phyloP scores from a whole-genome alignment of 2,797 vertebrate species.

The Crocidura indochinensis region DNA sequence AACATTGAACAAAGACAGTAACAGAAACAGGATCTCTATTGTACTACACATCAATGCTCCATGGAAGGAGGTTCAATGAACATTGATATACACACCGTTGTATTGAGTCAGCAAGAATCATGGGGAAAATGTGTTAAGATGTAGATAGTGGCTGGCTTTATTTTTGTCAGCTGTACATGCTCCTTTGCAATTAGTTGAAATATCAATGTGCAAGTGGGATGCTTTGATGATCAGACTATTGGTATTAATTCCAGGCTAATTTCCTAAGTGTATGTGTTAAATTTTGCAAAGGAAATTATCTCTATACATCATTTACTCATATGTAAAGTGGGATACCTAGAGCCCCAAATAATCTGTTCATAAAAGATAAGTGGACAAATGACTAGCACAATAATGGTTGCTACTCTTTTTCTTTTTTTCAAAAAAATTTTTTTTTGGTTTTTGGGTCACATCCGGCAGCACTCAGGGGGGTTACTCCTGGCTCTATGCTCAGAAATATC shows the following conservation, averaged over 20 bases:
- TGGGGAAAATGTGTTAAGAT: not conserved
- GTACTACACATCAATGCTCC: not conserved
- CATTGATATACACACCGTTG: accelerated
- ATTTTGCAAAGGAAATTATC: not conserved
- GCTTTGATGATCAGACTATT: not conserved
- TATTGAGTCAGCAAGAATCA: not conserved
- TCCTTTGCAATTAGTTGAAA: not conserved
- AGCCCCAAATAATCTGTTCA: not conserved
- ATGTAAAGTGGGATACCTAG: not conserved
- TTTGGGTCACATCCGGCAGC: too few relatives aligned
- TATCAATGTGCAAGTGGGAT: not conserved
- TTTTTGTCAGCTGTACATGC: not conserved
- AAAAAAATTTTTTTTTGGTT: too few relatives aligned
- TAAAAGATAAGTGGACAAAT: not conserved
- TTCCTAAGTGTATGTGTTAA: not conserved
- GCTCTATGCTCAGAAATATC: too few relatives aligned
- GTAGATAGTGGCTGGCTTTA: not conserved
- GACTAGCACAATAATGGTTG: not conserved
- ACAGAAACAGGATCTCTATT: not conserved
- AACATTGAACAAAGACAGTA: not conserved
- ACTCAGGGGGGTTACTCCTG: too few relatives aligned
- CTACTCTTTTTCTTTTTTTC: too few relatives aligned
- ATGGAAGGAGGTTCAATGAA: not conserved
- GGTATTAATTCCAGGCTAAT: not conserved
- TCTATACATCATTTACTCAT: slow-evolving; percentile 8